These are phyloP conservation scores for Diarsia mendica DNA, from an alignment of 2,888 invertebrate genomes.

Conservation along the genomic window DNA sequence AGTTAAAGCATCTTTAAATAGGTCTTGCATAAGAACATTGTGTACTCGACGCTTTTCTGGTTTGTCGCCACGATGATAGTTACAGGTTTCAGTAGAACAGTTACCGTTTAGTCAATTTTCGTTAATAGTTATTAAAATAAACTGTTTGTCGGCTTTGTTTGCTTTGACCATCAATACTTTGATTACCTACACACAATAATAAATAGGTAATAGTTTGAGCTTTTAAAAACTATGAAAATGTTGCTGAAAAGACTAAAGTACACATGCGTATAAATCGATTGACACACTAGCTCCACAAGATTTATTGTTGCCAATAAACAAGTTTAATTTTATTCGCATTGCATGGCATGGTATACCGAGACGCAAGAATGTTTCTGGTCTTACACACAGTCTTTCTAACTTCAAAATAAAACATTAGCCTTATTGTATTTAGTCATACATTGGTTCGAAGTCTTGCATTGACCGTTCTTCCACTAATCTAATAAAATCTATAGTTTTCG, in stretches of 20 bases:
- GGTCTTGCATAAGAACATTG: background rate
- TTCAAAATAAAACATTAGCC: background rate
- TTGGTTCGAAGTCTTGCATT: background rate
- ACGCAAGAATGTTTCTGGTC: conserved; percentile 21
- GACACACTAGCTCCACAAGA: conserved; percentile 18
- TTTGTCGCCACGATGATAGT: background rate
- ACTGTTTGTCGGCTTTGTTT: too few relatives aligned
- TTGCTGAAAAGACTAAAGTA: background rate
- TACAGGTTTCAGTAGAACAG: background rate
- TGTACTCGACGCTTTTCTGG: background rate
- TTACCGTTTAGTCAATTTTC: background rate
- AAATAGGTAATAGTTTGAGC: background rate
- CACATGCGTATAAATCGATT: conserved; percentile 25
- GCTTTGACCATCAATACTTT: too few relatives aligned
- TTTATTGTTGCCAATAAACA: conserved; percentile 16
- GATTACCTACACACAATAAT: too few relatives aligned
- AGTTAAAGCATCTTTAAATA: background rate
- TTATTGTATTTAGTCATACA: background rate
- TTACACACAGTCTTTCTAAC: conserved; percentile 3
- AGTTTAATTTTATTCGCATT: background rate
- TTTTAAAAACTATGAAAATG: background rate
- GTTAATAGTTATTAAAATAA: too few relatives aligned
- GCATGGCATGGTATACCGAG: background rate
- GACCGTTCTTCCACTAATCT: background rate
- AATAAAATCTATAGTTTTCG: too few relatives aligned